Percentiles rank a stretch among this genome's conserved stretches.
Evolutionary conservation across 2,888 invertebrate species (phyloP).

Genomic region (Petrolisthes cinctipes): DNA sequence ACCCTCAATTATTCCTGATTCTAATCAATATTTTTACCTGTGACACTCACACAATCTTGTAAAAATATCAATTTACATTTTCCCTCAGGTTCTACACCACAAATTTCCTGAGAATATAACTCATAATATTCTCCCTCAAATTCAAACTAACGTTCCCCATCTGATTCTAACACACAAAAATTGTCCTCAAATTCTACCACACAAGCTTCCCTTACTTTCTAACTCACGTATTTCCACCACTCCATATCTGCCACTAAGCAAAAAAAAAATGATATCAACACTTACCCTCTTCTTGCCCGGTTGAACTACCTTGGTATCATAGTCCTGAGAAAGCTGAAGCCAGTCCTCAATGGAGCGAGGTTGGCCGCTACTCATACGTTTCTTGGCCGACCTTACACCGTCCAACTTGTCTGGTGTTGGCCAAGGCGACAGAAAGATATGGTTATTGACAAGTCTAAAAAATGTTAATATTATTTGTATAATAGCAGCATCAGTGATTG

Average conservation of each 20-base stretch:
- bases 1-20: no score
- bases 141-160: no score
- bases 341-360: slow-evolving; percentile 88
- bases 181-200: no score
- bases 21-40: no score
- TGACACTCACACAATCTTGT: no score
- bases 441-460: no score
- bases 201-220: background rate
- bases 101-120: no score
- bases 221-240: background rate
- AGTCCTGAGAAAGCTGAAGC: slow-evolving; percentile 78
- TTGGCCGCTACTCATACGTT: slow-evolving; percentile 76
- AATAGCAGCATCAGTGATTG: background rate
- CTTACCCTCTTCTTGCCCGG: slow-evolving; percentile 91
- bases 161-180: no score
- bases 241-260: background rate
- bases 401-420: slow-evolving; percentile 83
- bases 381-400: slow-evolving; percentile 80
- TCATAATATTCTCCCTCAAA: no score
- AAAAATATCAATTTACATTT: no score
- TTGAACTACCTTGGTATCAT: slow-evolving; percentile 72
- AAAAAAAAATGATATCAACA: slow-evolving; percentile 66
- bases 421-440: background rate
- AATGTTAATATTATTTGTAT: background rate
- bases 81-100: no score